Evolutionary conservation across 2,797 vertebrate species (phyloP).

Genomic region (Xerus rutilus): DNA sequence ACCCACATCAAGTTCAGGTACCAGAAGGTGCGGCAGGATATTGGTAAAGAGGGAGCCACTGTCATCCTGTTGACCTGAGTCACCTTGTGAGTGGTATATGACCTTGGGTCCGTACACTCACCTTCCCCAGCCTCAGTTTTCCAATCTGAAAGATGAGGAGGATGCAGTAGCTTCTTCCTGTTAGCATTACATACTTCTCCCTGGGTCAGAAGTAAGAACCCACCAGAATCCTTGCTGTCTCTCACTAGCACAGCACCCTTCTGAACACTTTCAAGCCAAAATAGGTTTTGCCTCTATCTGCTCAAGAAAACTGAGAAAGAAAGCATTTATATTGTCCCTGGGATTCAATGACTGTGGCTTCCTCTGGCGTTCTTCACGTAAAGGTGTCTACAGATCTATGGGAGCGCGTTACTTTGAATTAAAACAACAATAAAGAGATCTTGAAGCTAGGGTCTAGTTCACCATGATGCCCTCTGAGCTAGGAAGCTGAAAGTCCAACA

Average conservation of each 20-base stretch:
- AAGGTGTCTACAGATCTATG: background rate
- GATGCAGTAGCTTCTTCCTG: background rate
- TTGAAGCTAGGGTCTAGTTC: background rate
- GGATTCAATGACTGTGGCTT: background rate
- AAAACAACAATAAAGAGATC: background rate
- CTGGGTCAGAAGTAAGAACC: background rate
- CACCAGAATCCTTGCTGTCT: background rate
- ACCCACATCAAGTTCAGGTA: accelerated
- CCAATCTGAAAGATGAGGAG: background rate
- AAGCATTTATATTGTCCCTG: background rate
- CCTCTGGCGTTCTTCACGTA: background rate
- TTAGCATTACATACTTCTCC: background rate
- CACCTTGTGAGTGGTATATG: background rate
- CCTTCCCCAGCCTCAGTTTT: background rate
- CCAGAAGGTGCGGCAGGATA: background rate
- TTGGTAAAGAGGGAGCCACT: accelerated
- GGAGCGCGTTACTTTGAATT: background rate
- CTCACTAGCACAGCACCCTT: background rate
- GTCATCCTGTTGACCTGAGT: background rate
- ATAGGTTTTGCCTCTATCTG: background rate
- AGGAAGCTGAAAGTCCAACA: background rate
- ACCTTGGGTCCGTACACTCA: background rate
- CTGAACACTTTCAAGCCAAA: background rate
- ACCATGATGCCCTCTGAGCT: background rate
- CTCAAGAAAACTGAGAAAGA: background rate